Evolutionary conservation across 2,113 vertebrate genomes (phyloP).

Genomic region (Benitochromis conjunctus): DNA sequence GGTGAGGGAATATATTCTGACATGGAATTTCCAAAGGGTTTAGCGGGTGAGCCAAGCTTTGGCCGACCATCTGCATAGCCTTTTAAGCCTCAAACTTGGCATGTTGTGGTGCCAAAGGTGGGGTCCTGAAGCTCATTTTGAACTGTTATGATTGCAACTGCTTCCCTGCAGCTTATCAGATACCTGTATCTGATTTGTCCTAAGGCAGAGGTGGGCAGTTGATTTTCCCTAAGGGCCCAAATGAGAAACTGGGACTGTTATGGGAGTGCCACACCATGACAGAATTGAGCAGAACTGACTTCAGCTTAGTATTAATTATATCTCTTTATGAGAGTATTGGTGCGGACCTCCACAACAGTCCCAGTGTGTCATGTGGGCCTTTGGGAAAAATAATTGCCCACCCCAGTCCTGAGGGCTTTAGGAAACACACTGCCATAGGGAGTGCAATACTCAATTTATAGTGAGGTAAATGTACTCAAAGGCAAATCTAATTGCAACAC

Average conservation of each 20-base stretch:
- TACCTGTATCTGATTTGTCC: neutral
- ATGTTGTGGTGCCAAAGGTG: conserved; percentile 6
- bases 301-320: neutral
- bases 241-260: neutral
- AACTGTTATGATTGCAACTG: neutral
- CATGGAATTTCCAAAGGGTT: conserved; percentile 31
- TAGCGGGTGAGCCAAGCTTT: conserved; percentile 14
- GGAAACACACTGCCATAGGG: neutral
- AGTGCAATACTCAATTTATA: neutral
- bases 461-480: neutral
- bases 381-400: neutral
- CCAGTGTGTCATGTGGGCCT: neutral
- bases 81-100: conserved; percentile 20
- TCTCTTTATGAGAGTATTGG: neutral
- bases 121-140: conserved; percentile 1
- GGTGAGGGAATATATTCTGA: conserved; percentile 34
- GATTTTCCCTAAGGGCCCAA: neutral
- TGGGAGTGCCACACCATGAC: neutral
- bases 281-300: neutral
- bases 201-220: neutral
- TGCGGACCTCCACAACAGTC: neutral
- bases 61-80: conserved; percentile 27
- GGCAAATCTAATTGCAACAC: neutral
- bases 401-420: neutral
- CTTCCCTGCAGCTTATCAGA: neutral